These are phyloP conservation scores for Pemphredon lugubris DNA, from an alignment of 2,888 invertebrate species.

Conservation along the genomic window DNA sequence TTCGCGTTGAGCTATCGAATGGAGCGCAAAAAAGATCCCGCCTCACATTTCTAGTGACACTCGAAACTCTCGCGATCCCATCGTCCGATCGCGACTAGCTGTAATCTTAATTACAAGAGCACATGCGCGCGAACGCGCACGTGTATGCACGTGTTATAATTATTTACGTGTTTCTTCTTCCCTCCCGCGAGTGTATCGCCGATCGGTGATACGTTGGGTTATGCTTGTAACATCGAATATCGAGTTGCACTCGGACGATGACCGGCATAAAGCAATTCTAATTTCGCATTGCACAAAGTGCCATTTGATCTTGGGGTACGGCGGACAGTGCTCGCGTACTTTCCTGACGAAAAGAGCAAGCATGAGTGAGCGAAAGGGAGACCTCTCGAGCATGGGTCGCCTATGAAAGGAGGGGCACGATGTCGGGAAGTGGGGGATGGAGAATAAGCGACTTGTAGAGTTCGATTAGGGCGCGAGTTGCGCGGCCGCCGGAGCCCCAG, in stretches of 20 bases:
- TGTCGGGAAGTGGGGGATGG: conserved; percentile 60
- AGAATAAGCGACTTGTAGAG: conserved; percentile 68
- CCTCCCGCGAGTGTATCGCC: background rate
- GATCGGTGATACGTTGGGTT: background rate
- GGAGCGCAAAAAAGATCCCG: no score
- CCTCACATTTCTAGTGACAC: no score
- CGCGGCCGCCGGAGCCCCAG: conserved; percentile 80
- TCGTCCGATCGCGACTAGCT: background rate
- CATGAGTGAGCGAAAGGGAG: conserved; percentile 66
- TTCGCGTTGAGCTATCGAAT: no score
- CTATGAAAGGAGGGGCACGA: conserved; percentile 49
- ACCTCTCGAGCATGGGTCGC: conserved; percentile 51
- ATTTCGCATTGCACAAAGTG: conserved; percentile 37
- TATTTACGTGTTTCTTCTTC: conserved; percentile 16
- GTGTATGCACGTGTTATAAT: conserved; percentile 49
- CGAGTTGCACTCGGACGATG: no score
- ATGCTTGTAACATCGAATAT: background rate
- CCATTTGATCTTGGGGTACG: conserved; percentile 43
- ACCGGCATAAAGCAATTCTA: conserved; percentile 30
- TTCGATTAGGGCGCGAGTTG: conserved; percentile 78
- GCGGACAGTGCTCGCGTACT: conserved; percentile 44
- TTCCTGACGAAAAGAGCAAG: conserved; percentile 61
- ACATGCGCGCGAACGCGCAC: conserved; percentile 47
- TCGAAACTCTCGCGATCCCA: background rate
- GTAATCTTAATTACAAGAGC: conserved; percentile 39